These are phyloP conservation scores for Caenorhabditis sp. DNA, from an alignment of 2,888 invertebrate genomes.

Conservation along the genomic window DNA sequence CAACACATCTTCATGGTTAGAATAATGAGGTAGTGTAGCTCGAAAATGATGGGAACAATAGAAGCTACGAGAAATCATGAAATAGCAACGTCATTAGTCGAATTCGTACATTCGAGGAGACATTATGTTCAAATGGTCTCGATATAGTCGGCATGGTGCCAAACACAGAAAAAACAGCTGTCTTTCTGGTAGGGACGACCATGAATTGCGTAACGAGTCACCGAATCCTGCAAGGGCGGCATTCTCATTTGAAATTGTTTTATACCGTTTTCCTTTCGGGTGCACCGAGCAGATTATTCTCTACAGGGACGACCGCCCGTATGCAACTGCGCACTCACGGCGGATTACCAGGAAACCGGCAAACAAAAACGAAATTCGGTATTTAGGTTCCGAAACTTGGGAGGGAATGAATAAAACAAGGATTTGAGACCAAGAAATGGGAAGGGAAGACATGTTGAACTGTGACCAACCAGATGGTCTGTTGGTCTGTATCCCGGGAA, in stretches of 20 bases:
- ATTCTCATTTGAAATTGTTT: conserved; percentile 45
- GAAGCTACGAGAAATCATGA: no score
- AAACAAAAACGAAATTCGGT: conserved; percentile 41
- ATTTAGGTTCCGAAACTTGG: conserved; percentile 35
- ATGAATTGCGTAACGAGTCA: conserved; percentile 53
- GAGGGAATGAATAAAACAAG: no score
- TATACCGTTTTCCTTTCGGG: conserved; percentile 22
- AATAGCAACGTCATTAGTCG: no score
- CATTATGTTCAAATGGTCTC: conserved; percentile 26
- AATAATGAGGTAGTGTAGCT: no score
- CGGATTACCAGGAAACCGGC: conserved; percentile 48
- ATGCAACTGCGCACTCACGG: conserved; percentile 43
- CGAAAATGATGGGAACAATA: no score
- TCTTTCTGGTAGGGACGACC: conserved; percentile 10
- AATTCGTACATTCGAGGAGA: no score
- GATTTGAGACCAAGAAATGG: conserved; percentile 1
- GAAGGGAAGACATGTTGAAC: conserved; percentile 3
- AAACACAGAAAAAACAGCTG: conserved; percentile 48
- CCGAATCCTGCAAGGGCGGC: conserved; percentile 47
- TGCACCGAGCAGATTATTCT: conserved; percentile 45
- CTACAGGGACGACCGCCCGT: conserved; percentile 26
- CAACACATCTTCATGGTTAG: no score
- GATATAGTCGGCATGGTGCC: conserved; percentile 16
- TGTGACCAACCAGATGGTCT: conserved; percentile 29
- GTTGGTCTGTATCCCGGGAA: conserved; percentile 11